A percentile compares a stretch with the other conserved stretches of the same genome.
phyloP scores from a whole-genome alignment of 2,113 vertebrate genomes.

The Indicator indicator region DNA sequence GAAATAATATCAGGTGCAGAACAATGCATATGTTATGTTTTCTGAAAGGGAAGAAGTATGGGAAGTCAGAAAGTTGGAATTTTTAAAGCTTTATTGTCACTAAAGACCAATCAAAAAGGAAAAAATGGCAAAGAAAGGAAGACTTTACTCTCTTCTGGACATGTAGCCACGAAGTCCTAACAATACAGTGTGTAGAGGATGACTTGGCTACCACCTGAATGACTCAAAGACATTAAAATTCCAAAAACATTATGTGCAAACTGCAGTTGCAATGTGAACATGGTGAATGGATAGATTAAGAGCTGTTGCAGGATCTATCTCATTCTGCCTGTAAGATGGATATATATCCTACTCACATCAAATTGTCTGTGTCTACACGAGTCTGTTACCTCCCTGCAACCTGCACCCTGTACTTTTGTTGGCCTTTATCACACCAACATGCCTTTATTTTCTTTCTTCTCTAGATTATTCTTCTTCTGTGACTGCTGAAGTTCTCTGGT shows the following conservation, averaged over 20 bases:
- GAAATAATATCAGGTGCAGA: background rate
- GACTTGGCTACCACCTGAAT: background rate
- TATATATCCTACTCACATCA: background rate
- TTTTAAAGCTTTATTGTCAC: background rate
- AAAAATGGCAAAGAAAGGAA: background rate
- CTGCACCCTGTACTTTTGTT: background rate
- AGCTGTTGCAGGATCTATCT: background rate
- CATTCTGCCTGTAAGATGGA: background rate
- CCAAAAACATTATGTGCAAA: background rate
- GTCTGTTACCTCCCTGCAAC: background rate
- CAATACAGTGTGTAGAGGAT: background rate
- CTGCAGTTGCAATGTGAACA: background rate
- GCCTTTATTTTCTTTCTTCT: background rate
- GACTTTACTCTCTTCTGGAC: background rate
- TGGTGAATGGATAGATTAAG: background rate
- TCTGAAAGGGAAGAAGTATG: background rate
- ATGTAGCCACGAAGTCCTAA: background rate
- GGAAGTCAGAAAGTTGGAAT: background rate
- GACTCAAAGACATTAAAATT: background rate
- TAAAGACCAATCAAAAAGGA: background rate
- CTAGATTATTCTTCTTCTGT: background rate
- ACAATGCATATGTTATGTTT: background rate
- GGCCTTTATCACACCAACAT: background rate
- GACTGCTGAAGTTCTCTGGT: background rate
- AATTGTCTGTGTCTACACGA: background rate